These are phyloP conservation scores for Corythoichthys intestinalis DNA, from an alignment of 2,113 vertebrate species.

Conservation along the genomic window DNA sequence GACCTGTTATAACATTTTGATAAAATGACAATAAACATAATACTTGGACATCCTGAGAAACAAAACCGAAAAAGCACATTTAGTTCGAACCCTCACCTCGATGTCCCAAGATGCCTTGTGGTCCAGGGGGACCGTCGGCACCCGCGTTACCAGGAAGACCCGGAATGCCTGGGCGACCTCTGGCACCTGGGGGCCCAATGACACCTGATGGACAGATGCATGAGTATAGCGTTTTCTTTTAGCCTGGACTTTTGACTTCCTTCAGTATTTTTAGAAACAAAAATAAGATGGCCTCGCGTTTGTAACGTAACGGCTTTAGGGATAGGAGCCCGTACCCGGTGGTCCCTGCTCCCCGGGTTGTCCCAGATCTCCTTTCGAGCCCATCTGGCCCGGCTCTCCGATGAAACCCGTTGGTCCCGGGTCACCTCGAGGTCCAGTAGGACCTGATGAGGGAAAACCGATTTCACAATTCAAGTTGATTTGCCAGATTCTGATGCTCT, in stretches of 20 bases:
- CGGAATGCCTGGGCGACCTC: conserved; percentile 52
- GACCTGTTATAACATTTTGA: conserved; percentile 43
- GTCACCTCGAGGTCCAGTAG: conserved; percentile 41
- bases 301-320: not conserved
- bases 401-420: conserved; percentile 35
- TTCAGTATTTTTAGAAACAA: not conserved
- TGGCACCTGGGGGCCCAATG: conserved; percentile 56
- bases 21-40: not conserved
- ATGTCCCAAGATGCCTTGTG: conserved; percentile 43
- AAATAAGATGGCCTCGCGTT: not conserved
- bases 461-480: not conserved
- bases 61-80: not conserved
- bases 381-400: conserved; percentile 53
- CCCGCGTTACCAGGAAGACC: conserved; percentile 57
- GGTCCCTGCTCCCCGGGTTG: conserved; percentile 33
- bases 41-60: not conserved
- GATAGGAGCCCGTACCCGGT: conserved; percentile 31
- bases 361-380: conserved; percentile 57
- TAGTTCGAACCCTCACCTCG: conserved; percentile 43
- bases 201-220: conserved; percentile 45
- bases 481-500: not conserved
- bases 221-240: not conserved
- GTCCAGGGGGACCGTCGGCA: conserved; percentile 45
- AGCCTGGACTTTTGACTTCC: not conserved
- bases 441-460: conserved; percentile 31